A percentile compares a stretch with the other conserved stretches of the same genome.
phyloP scores from a whole-genome alignment of 2,797 vertebrate species.

The Semotilus atromaculatus region DNA sequence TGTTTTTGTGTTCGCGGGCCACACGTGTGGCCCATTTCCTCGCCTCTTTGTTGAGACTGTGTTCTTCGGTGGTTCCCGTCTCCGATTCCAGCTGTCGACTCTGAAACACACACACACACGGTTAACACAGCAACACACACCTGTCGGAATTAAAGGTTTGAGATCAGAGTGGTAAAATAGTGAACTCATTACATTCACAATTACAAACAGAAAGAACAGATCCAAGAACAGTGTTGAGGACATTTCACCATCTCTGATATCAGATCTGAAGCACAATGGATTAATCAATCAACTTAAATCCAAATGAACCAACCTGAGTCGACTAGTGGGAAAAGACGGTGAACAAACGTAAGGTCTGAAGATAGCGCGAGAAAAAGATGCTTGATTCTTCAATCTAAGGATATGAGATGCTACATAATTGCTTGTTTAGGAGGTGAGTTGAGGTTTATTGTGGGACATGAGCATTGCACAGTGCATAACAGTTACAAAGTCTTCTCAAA shows the following conservation, averaged over 20 bases:
- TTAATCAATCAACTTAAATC: neutral
- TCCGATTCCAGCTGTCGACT: slow-evolving; percentile 95
- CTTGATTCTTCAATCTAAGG: neutral
- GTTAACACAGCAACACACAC: slow-evolving; percentile 44
- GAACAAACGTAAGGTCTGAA: neutral
- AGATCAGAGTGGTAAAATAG: neutral
- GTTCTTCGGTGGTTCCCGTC: slow-evolving; percentile 94
- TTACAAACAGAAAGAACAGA: neutral
- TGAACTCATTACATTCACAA: neutral
- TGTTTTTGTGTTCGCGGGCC: slow-evolving; percentile 95
- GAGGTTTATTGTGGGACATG: neutral
- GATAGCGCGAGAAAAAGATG: neutral
- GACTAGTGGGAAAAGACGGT: neutral
- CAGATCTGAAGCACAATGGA: neutral
- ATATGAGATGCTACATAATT: neutral
- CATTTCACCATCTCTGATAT: neutral
- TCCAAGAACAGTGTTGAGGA: neutral
- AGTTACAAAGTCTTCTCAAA: neutral
- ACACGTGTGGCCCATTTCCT: slow-evolving; percentile 95
- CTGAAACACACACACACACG: slow-evolving; percentile 69
- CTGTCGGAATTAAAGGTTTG: slow-evolving; percentile 11
- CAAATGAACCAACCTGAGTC: neutral
- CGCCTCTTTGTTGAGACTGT: slow-evolving; percentile 98
- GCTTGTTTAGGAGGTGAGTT: neutral
- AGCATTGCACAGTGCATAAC: neutral